phyloP scores from a whole-genome alignment of 2,113 vertebrate species.

The Trinectes maculatus region DNA sequence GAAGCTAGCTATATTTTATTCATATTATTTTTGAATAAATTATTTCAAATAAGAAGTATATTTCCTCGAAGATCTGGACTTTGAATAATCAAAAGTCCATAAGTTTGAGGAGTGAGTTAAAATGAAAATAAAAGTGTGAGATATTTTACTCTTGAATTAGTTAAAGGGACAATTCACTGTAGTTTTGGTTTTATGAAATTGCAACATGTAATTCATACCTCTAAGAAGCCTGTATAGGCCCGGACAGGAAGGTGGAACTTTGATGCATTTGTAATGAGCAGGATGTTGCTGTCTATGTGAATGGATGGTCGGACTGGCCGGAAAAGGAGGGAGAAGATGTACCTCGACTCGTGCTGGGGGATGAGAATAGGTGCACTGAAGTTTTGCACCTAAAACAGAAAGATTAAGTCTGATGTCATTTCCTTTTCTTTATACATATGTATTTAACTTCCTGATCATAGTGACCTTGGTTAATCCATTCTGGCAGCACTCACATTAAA shows the following conservation, averaged over 20 bases:
- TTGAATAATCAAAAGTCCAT: too few relatives aligned
- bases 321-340: constrained; percentile 95
- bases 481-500: constrained; percentile 85
- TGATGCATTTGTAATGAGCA: constrained; percentile 97
- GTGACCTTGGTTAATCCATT: rapidly evolving
- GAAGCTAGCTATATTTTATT: too few relatives aligned
- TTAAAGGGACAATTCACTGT: too few relatives aligned
- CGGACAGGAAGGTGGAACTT: constrained; percentile 96
- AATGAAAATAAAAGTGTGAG: too few relatives aligned
- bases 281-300: constrained; percentile 95
- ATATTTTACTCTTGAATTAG: too few relatives aligned
- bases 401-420: neutral
- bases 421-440: neutral
- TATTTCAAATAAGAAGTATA: too few relatives aligned
- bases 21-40: too few relatives aligned
- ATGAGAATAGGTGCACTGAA: constrained; percentile 93
- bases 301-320: constrained; percentile 91
- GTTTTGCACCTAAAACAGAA: constrained; percentile 88
- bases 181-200: too few relatives aligned
- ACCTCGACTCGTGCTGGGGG: constrained; percentile 90
- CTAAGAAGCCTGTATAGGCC: constrained; percentile 97
- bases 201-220: too few relatives aligned
- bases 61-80: too few relatives aligned
- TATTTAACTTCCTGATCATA: neutral
- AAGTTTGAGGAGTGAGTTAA: too few relatives aligned